A percentile compares a stretch with the other conserved stretches of the same genome.
These are phyloP conservation scores for Montipora sp. DNA, from an alignment of 64 coral and sea anemone species.

Conservation along the genomic window DNA sequence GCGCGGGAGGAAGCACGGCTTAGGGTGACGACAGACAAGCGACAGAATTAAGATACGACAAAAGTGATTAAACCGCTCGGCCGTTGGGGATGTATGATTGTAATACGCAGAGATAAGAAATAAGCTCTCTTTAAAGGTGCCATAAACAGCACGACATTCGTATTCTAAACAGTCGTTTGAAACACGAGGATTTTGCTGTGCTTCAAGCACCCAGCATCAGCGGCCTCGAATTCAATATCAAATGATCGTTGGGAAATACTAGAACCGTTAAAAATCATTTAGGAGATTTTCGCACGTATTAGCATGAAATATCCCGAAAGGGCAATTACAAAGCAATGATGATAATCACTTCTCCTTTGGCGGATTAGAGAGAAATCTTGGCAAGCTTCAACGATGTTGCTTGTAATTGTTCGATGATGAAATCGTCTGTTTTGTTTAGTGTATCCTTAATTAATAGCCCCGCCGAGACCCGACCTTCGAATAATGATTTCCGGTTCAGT, in stretches of 20 bases:
- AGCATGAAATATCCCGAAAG: constrained; percentile 21
- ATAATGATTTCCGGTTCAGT: constrained; percentile 24
- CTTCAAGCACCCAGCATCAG: not conserved
- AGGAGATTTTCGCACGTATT: constrained; percentile 6
- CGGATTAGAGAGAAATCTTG: not conserved
- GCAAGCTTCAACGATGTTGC: not conserved
- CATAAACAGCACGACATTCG: constrained; percentile 7
- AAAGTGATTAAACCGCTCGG: not conserved
- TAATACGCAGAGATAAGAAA: constrained; percentile 14
- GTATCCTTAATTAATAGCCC: not conserved
- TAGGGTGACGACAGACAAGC: constrained; percentile 4
- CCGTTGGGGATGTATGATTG: constrained; percentile 1
- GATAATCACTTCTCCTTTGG: not conserved
- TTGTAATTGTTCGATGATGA: not conserved
- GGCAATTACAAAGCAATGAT: not conserved
- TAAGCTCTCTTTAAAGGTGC: constrained; percentile 12
- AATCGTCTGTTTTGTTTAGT: not conserved
- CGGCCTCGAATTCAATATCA: not conserved
- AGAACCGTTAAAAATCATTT: not conserved
- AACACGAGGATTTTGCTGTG: not conserved
- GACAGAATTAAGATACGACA: not conserved
- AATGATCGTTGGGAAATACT: constrained; percentile 29
- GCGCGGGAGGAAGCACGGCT: not conserved
- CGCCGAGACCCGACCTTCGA: not conserved
- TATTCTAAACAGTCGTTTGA: not conserved